Conservation (phyloP, 1,140 invertebrate genomes). For the Pogonus chalceus region DNA sequence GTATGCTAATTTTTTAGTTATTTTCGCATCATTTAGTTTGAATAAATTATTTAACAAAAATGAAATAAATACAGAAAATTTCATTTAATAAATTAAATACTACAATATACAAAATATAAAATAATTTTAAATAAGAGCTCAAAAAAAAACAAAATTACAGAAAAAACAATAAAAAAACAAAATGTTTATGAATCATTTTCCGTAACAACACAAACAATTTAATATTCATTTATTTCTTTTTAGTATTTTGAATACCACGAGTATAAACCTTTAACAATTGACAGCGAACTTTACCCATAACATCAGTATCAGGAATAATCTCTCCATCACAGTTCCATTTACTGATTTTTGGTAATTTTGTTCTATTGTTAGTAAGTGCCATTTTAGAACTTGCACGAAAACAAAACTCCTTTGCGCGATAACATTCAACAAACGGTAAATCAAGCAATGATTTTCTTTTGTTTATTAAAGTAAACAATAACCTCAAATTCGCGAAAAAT, state of each 20-base stretch:
- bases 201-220: too few relatives aligned
- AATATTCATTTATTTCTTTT: too few relatives aligned
- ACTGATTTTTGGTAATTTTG: conserved; percentile 36
- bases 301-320: conserved; percentile 53
- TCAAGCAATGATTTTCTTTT: conserved; percentile 52
- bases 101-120: too few relatives aligned
- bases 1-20: too few relatives aligned
- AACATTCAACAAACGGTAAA: conserved; percentile 67
- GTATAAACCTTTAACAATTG: conserved; percentile 32
- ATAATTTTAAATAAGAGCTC: too few relatives aligned
- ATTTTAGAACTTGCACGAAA: conserved; percentile 43
- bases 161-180: too few relatives aligned
- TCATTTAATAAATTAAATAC: too few relatives aligned
- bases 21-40: too few relatives aligned
- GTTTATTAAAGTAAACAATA: conserved; percentile 51
- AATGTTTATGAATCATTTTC: too few relatives aligned
- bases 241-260: conserved; percentile 25
- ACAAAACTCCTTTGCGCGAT: conserved; percentile 61
- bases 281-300: conserved; percentile 48
- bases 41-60: too few relatives aligned
- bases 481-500: conserved; percentile 60
- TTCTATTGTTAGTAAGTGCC: conserved; percentile 23
- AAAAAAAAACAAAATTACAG: too few relatives aligned
- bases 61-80: too few relatives aligned
- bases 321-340: conserved; percentile 86